Evolutionary conservation across 2,888 invertebrate species (phyloP), one percentile per base, ranked within the genome.

Genomic region (Iphiclides podalirius): DNA sequence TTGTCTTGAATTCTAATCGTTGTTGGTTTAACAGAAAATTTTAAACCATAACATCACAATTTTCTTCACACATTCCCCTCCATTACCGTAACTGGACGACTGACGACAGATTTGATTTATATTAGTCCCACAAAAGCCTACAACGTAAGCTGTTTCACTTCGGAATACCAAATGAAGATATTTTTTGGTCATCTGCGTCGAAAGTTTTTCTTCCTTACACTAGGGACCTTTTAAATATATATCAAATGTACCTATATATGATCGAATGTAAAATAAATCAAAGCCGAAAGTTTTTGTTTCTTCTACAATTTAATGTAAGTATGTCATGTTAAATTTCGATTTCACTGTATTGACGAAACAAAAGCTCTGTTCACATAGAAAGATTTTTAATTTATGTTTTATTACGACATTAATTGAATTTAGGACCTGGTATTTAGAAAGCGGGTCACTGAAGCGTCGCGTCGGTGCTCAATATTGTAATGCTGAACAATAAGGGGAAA

Each of bases 91-190:
- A 20, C 43, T 52, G 62, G 66, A 61, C 68, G 67, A 66, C 58
- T 58, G 59, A 59, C 60, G 68, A 64, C 59, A 60, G 52, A 55
- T 61, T 67, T 77, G 76, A 82, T 80, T 81, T 82, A 82, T 81
- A 60, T 52, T 53, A 56, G 66, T 59, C 54, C 67, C 68, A 63
- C 75, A 79, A 79, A 80, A 79, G 75, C 67, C 66, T 54, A 41
- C 66, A 60, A 52, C 65, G 69, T 71, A 69, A 70, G 72, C 76
- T 54, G 64, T 72, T 72, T 66, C 67, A 60, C 66, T 61, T 66
- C 59, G 59, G 59, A 53, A 58, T 49, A 57, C 58, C 61, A 55
- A 66, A 56, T 59, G 57, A 60, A 65, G 64, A 61, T 62, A 60
- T 61, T 64, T 59, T 55, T 56, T 57, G 53, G 55, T 61, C 52